Conservation (phyloP, 2,113 vertebrate genomes). For the Aspiorhynchus laticeps region DNA sequence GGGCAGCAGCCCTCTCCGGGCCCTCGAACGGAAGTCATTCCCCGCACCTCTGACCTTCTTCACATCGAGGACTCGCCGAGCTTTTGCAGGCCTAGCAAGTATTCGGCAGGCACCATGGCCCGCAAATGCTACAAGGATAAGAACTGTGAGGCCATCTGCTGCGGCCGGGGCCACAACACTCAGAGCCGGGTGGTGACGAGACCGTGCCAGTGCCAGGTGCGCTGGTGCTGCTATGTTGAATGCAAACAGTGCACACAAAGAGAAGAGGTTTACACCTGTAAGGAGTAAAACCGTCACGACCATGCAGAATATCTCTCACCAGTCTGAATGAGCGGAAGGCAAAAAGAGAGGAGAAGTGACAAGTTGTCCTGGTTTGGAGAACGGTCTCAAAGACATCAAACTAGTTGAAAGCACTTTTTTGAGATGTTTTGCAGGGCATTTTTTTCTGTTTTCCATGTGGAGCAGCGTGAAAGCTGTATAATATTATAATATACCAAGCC, state of each 20-base stretch:
- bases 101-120: conserved; percentile 87
- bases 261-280: conserved; percentile 98
- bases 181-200: conserved; percentile 94
- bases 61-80: conserved; percentile 98
- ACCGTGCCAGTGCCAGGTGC: conserved; percentile 97
- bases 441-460: neutral
- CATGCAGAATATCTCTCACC: conserved; percentile 43
- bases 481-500: conserved; percentile 28
- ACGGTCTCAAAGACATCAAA: conserved; percentile 10
- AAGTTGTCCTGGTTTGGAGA: conserved; percentile 3
- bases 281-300: conserved; percentile 75
- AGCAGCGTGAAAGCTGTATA: conserved; percentile 11
- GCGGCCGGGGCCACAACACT: conserved; percentile 95
- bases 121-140: conserved; percentile 98
- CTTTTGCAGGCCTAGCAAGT: conserved; percentile 93
- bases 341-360: conserved; percentile 1
- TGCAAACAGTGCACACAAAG: conserved; percentile 97
- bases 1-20: conserved; percentile 66
- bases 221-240: conserved; percentile 99
- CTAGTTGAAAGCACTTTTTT: conserved; percentile 35
- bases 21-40: conserved; percentile 82
- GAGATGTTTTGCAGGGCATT: neutral
- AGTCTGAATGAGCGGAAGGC: conserved; percentile 12
- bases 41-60: conserved; percentile 91
- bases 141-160: conserved; percentile 98